These are phyloP conservation scores for Drosophila macrothrix DNA, from an alignment of 2,888 invertebrate species.

Conservation along the genomic window DNA sequence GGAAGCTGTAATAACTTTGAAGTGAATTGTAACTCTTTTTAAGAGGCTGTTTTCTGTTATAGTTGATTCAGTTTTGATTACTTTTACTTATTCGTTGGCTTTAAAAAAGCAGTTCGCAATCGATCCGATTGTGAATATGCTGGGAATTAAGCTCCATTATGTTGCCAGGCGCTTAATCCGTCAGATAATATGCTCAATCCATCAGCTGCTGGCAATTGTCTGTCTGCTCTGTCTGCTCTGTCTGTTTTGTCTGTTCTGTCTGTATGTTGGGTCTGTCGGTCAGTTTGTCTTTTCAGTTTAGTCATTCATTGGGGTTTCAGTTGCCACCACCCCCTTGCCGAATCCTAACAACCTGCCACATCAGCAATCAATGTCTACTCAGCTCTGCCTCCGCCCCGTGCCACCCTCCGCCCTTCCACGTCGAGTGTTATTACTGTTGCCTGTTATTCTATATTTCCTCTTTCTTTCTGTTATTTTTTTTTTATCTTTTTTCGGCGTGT, in stretches of 20 bases:
- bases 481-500: constrained; percentile 18
- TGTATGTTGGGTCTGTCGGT: constrained; percentile 20
- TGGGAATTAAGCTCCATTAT: constrained; percentile 40
- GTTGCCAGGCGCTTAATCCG: constrained; percentile 45
- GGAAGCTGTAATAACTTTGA: background rate
- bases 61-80: background rate
- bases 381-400: constrained; percentile 19
- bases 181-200: constrained; percentile 60
- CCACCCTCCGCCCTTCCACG: background rate
- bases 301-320: constrained; percentile 53
- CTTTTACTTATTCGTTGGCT: background rate
- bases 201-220: constrained; percentile 42
- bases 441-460: constrained; percentile 35
- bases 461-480: constrained; percentile 21
- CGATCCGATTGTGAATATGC: constrained; percentile 23
- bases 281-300: constrained; percentile 27
- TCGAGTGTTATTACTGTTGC: constrained; percentile 56
- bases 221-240: background rate
- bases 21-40: background rate
- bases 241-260: constrained; percentile 13
- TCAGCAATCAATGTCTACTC: constrained; percentile 74
- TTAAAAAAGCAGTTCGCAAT: constrained; percentile 4
- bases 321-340: constrained; percentile 21
- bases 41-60: background rate
- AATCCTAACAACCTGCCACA: constrained; percentile 77